phyloP scores from a whole-genome alignment of 2,888 invertebrate genomes.

The Lithophane ornitopus region DNA sequence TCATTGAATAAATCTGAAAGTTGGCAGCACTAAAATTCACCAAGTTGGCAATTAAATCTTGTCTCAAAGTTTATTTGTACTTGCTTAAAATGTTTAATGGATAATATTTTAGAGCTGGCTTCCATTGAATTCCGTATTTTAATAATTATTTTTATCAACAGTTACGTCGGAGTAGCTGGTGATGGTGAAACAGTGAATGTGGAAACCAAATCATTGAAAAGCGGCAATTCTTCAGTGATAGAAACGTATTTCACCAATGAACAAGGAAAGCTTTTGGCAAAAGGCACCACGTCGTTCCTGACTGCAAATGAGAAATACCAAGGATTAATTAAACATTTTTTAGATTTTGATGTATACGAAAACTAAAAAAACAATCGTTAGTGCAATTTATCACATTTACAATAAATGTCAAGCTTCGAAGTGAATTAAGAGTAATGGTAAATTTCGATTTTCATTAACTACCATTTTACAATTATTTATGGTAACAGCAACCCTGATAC shows the following conservation, averaged over 20 bases:
- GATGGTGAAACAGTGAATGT: slow-evolving; percentile 70
- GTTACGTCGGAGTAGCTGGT: slow-evolving; percentile 65
- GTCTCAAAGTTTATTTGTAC: not conserved
- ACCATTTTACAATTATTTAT: slow-evolving; percentile 11
- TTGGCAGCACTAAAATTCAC: not conserved
- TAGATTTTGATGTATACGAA: slow-evolving; percentile 62
- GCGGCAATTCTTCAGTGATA: slow-evolving; percentile 61
- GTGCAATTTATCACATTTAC: not conserved
- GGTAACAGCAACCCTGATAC: slow-evolving; percentile 19
- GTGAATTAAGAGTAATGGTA: not conserved
- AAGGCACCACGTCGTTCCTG: slow-evolving; percentile 65
- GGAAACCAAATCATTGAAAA: slow-evolving; percentile 63
- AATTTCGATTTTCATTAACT: not conserved
- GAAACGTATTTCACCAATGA: slow-evolving; percentile 66
- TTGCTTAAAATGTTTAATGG: not conserved
- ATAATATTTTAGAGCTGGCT: not conserved
- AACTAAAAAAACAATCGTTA: slow-evolving; percentile 20
- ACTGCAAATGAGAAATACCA: slow-evolving; percentile 62
- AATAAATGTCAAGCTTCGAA: not conserved
- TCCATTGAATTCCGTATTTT: not conserved
- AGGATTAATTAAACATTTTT: slow-evolving; percentile 36
- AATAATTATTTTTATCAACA: slow-evolving; percentile 37
- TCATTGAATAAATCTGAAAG: not conserved
- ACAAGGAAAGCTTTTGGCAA: slow-evolving; percentile 68
- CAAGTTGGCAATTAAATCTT: not conserved